phyloP scores from a whole-genome alignment of 2,888 invertebrate species.

The Aplocera efformata region DNA sequence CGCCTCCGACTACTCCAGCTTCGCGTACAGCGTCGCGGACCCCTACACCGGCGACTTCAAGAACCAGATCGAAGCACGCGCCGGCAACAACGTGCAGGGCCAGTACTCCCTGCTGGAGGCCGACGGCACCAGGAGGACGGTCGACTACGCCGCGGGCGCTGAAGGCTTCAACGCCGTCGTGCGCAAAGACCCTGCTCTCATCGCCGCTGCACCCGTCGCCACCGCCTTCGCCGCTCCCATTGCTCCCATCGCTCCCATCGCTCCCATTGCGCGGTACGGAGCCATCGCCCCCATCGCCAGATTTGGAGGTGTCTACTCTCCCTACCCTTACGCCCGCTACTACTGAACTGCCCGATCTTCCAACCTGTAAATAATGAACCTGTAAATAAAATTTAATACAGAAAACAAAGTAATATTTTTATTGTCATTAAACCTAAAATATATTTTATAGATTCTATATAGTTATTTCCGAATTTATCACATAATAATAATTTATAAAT shows the following conservation, averaged over 20 bases:
- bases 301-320: conserved; percentile 25
- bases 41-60: conserved; percentile 79
- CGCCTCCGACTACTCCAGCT: conserved; percentile 59
- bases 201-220: conserved; percentile 37
- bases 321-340: conserved; percentile 42
- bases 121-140: conserved; percentile 76
- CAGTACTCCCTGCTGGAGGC: conserved; percentile 77
- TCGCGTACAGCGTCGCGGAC: conserved; percentile 79
- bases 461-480: no score
- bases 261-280: conserved; percentile 28
- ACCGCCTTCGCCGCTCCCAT: conserved; percentile 32
- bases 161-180: conserved; percentile 80
- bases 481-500: no score
- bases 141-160: conserved; percentile 76
- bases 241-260: conserved; percentile 14
- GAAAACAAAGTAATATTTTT: conserved; percentile 27
- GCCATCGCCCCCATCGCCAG: conserved; percentile 26
- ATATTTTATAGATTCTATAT: no score
- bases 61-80: conserved; percentile 73
- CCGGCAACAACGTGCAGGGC: conserved; percentile 73
- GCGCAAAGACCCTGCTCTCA: conserved; percentile 68
- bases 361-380: conserved; percentile 38
- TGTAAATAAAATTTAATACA: conserved; percentile 43
- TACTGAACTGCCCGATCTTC: conserved; percentile 30
- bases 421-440: neutral